These are phyloP conservation scores for Fratercula arctica DNA, from an alignment of 2,797 vertebrate species.

Conservation along the genomic window DNA sequence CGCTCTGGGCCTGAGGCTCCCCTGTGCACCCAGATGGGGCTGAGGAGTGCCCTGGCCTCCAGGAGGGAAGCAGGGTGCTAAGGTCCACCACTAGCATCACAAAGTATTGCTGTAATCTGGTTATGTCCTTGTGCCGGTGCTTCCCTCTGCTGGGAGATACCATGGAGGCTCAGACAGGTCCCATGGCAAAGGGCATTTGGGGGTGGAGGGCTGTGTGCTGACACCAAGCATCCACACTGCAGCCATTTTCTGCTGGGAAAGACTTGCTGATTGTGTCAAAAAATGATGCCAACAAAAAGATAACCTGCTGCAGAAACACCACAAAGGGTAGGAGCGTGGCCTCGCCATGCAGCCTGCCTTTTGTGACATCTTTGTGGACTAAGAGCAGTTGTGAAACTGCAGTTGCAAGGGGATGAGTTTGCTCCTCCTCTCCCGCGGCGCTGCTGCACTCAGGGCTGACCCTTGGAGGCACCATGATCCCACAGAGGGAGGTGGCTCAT, in stretches of 20 bases:
- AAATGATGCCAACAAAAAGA: neutral
- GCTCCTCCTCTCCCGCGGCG: neutral
- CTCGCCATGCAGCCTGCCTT: fast-evolving
- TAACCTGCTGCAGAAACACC: neutral
- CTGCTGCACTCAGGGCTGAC: neutral
- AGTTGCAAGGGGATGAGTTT: neutral
- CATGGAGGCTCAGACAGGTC: neutral
- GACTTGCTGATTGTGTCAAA: neutral
- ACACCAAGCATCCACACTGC: neutral
- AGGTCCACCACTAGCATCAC: neutral
- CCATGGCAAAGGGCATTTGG: neutral
- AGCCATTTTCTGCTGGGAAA: neutral
- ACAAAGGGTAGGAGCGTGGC: neutral
- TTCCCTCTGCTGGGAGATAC: neutral
- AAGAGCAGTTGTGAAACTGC: neutral
- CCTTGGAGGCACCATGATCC: neutral
- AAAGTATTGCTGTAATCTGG: neutral
- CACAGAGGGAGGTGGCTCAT: neutral
- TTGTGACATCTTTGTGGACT: neutral
- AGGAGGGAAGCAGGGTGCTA: neutral
- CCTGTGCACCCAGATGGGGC: neutral
- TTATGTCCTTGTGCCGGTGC: neutral
- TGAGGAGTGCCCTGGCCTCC: neutral
- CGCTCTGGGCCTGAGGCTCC: neutral
- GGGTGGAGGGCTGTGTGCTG: neutral